A percentile compares a stretch with the other conserved stretches of the same genome.
Evolutionary conservation across 2,113 vertebrate genomes (phyloP).

Genomic region (Xyliphius kryptos): DNA sequence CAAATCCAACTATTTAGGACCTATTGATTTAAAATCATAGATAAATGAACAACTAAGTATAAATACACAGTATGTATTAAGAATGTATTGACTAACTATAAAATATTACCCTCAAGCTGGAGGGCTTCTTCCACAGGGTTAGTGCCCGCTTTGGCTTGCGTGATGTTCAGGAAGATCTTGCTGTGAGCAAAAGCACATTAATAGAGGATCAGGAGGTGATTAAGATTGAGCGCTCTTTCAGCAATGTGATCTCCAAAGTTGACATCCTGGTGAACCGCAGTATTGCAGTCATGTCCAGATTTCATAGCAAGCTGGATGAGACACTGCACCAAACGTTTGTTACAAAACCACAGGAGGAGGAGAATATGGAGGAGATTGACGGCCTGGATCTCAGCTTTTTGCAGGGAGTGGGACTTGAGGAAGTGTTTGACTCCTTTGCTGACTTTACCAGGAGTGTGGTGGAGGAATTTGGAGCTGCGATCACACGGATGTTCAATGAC

Average conservation of each 20-base stretch:
- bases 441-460: conserved; percentile 75
- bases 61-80: too few species aligned
- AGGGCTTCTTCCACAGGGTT: conserved; percentile 71
- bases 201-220: conserved; percentile 59
- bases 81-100: too few species aligned
- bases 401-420: conserved; percentile 65
- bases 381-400: conserved; percentile 47
- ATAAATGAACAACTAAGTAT: too few species aligned
- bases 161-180: conserved; percentile 50
- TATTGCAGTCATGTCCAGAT: conserved; percentile 64
- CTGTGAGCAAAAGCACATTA: conserved; percentile 46
- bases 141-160: conserved; percentile 62
- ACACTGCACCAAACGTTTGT: conserved; percentile 70
- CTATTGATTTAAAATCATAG: too few species aligned
- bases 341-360: conserved; percentile 53
- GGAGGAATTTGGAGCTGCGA: conserved; percentile 69
- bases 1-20: too few species aligned
- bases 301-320: conserved; percentile 70
- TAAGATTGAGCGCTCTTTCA: conserved; percentile 71
- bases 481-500: conserved; percentile 64
- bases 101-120: conserved; percentile 59
- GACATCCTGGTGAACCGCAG: conserved; percentile 68
- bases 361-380: conserved; percentile 26
- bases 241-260: conserved; percentile 59
- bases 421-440: conserved; percentile 72